Evolutionary conservation across 2,888 invertebrate genomes (phyloP).

Genomic region (Punctoribates punctum): DNA sequence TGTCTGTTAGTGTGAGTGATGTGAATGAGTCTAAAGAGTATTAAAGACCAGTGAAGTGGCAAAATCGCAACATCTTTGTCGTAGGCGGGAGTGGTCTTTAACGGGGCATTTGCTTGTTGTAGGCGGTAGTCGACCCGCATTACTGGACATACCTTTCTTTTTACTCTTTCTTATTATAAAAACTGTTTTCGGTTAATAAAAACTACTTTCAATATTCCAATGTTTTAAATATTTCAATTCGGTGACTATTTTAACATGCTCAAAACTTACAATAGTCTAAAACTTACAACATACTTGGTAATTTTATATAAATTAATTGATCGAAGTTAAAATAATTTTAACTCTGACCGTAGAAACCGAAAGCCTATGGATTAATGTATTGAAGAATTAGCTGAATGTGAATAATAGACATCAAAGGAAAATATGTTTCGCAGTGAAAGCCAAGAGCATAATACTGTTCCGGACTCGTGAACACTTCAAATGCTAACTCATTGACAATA

Average conservation of each 20-base stretch:
- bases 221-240: too few relatives aligned
- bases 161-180: not conserved
- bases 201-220: too few relatives aligned
- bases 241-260: too few relatives aligned
- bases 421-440: not conserved
- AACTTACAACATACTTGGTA: too few relatives aligned
- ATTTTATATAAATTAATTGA: too few relatives aligned
- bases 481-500: constrained; percentile 27
- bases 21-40: constrained; percentile 28
- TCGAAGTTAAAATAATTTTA: not conserved
- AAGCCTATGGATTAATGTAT: not conserved
- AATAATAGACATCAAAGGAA: constrained; percentile 26
- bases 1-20: constrained; percentile 16
- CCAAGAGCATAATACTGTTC: constrained; percentile 8
- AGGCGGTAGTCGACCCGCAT: constrained; percentile 21
- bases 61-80: constrained; percentile 34
- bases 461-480: constrained; percentile 25
- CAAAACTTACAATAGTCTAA: too few relatives aligned
- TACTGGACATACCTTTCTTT: constrained; percentile 23
- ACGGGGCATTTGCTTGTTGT: constrained; percentile 37
- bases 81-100: constrained; percentile 38
- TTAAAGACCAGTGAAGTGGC: constrained; percentile 31
- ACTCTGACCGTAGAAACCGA: not conserved
- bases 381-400: not conserved
- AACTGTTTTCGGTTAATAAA: not conserved